Conservation (phyloP, 2,113 vertebrate genomes). For the Epinephelus moara region DNA sequence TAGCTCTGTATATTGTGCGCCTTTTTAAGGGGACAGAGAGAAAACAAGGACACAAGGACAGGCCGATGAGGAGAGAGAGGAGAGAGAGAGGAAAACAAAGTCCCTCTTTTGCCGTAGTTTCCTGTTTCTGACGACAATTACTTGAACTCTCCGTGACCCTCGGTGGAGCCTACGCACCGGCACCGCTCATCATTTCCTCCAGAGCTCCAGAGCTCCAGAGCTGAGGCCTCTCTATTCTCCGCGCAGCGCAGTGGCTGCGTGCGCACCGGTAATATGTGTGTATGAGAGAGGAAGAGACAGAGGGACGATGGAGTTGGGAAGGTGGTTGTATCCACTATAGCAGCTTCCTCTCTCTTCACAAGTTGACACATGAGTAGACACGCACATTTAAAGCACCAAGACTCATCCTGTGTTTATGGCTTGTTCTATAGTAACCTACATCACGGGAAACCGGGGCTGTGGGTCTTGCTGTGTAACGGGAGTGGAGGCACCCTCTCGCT, state of each 20-base stretch:
- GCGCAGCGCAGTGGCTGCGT: slow-evolving; percentile 23
- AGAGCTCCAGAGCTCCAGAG: slow-evolving; percentile 63
- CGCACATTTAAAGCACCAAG: not conserved
- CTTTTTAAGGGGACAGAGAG: slow-evolving; percentile 2
- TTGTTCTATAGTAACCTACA: not conserved
- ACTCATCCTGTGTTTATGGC: not conserved
- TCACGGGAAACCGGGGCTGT: slow-evolving; percentile 23
- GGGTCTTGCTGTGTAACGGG: slow-evolving; percentile 23
- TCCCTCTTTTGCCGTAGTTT: slow-evolving; percentile 35
- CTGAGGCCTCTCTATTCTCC: slow-evolving; percentile 42
- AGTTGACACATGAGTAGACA: slow-evolving; percentile 22
- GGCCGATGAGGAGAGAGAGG: not conserved
- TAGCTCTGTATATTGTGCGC: slow-evolving; percentile 16
- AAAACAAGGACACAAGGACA: slow-evolving; percentile 1
- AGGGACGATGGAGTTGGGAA: not conserved
- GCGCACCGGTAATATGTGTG: not conserved
- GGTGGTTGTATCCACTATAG: not conserved
- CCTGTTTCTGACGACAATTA: slow-evolving; percentile 62
- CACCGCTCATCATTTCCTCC: slow-evolving; percentile 89
- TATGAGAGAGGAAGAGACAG: not conserved
- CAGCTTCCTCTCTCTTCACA: slow-evolving; percentile 3
- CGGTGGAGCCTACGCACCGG: slow-evolving; percentile 81
- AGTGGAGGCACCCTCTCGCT: slow-evolving; percentile 58
- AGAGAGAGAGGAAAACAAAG: not conserved
- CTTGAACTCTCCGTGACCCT: slow-evolving; percentile 92